These are phyloP conservation scores for Halichondria panicea DNA, from an alignment of 37 sponge, comb jelly and placozoan genomes.

Conservation along the genomic window DNA sequence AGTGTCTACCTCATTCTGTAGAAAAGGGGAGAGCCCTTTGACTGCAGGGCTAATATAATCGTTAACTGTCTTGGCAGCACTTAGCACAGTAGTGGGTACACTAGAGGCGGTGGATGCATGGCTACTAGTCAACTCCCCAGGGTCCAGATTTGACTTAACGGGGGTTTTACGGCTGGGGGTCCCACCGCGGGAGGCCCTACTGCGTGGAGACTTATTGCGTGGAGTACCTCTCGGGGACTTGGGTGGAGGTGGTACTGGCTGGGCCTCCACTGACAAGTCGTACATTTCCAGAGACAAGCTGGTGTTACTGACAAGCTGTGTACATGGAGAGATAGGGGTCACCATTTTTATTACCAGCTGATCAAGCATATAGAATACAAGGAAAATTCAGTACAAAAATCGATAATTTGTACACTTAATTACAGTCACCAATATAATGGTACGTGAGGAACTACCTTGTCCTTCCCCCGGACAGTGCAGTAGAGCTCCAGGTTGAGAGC, in stretches of 20 bases:
- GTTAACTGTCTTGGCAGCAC: too few relatives aligned
- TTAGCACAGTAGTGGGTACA: too few relatives aligned
- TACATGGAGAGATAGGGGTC: too few relatives aligned
- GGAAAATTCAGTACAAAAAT: too few relatives aligned
- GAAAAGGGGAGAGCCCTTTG: background rate
- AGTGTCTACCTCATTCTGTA: slow-evolving; percentile 3
- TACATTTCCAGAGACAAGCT: background rate
- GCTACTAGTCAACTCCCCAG: too few relatives aligned
- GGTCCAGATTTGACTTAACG: too few relatives aligned
- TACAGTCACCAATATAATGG: too few relatives aligned
- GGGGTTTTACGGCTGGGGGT: too few relatives aligned
- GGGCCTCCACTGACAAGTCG: too few relatives aligned
- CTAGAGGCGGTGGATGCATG: too few relatives aligned
- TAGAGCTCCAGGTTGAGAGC: slow-evolving; percentile 42
- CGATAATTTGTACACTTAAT: too few relatives aligned
- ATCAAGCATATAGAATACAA: background rate
- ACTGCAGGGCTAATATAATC: background rate
- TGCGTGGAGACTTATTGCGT: background rate
- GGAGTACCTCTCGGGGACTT: background rate
- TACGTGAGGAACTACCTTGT: slow-evolving; percentile 49
- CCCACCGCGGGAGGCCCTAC: too few relatives aligned
- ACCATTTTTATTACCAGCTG: background rate
- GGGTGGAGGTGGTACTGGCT: background rate
- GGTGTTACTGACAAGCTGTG: background rate
- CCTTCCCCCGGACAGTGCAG: slow-evolving; percentile 57